Conservation (phyloP, 2,113 vertebrate genomes). For the Illadopsis cleaveri region DNA sequence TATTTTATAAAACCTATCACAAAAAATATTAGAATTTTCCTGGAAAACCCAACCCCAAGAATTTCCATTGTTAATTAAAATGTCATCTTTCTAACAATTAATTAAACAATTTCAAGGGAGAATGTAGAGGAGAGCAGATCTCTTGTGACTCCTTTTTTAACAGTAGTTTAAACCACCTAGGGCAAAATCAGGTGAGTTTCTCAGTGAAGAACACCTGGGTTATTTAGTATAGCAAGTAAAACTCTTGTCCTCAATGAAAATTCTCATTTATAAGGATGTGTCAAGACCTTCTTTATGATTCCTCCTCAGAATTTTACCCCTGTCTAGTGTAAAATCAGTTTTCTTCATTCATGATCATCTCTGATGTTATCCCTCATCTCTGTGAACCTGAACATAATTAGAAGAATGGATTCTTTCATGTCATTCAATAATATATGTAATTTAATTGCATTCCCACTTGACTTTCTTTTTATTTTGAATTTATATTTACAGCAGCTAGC, state of each 20-base stretch:
- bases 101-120: background rate
- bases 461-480: background rate
- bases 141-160: background rate
- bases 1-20: background rate
- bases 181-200: background rate
- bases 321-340: background rate
- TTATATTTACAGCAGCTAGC: background rate
- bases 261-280: background rate
- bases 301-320: background rate
- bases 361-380: background rate
- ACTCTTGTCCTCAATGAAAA: background rate
- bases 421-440: background rate
- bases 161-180: background rate
- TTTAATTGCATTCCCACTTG: background rate
- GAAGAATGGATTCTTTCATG: background rate
- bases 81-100: background rate
- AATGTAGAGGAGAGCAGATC: background rate
- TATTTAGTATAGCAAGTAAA: background rate
- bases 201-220: background rate
- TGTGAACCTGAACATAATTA: background rate
- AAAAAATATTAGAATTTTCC: background rate
- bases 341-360: background rate
- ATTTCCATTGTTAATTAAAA: slow-evolving; percentile 6
- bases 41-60: background rate
- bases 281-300: background rate